These are phyloP conservation scores for Pseudorasbora parva DNA, from an alignment of 2,113 vertebrate genomes.

Conservation along the genomic window DNA sequence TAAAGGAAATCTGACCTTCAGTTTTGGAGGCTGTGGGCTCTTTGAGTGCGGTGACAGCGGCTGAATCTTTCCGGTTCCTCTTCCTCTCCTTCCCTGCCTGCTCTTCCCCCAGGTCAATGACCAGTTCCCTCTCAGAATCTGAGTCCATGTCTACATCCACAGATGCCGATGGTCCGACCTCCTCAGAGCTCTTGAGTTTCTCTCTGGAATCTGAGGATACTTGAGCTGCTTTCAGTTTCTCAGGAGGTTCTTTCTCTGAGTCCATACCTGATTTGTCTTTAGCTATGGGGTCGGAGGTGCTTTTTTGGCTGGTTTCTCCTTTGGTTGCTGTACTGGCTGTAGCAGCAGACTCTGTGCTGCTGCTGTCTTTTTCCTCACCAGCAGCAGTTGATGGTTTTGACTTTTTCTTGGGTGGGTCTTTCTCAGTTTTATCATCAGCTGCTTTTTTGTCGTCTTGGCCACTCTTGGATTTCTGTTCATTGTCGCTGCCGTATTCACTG, in stretches of 20 bases:
- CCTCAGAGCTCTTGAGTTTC: conserved; percentile 85
- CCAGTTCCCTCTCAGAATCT: conserved; percentile 94
- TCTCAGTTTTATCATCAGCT: conserved; percentile 70
- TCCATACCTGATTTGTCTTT: conserved; percentile 80
- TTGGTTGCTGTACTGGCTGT: conserved; percentile 31
- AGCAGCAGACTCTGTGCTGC: conserved; percentile 42
- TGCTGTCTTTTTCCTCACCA: conserved; percentile 48
- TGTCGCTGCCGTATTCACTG: conserved; percentile 89
- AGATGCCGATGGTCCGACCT: conserved; percentile 77
- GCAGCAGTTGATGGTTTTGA: conserved; percentile 64
- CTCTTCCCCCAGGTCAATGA: conserved; percentile 96
- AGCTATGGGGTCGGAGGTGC: conserved; percentile 60
- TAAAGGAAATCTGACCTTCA: conserved; percentile 72
- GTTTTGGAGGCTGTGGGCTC: conserved; percentile 80
- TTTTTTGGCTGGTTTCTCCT: conserved; percentile 60
- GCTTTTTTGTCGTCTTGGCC: conserved; percentile 72
- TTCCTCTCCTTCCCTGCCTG: conserved; percentile 86
- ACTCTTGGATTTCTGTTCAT: conserved; percentile 88
- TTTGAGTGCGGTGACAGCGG: conserved; percentile 67
- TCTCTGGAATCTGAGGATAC: conserved; percentile 76
- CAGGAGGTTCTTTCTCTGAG: conserved; percentile 81
- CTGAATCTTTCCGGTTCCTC: conserved; percentile 85
- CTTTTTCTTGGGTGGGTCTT: conserved; percentile 81
- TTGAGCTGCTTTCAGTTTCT: conserved; percentile 78
- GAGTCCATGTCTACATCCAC: conserved; percentile 89